A percentile compares a stretch with the other conserved stretches of the same genome.
phyloP scores from a whole-genome alignment of 2,797 vertebrate genomes.

The Hephaestus fuliginosus region DNA sequence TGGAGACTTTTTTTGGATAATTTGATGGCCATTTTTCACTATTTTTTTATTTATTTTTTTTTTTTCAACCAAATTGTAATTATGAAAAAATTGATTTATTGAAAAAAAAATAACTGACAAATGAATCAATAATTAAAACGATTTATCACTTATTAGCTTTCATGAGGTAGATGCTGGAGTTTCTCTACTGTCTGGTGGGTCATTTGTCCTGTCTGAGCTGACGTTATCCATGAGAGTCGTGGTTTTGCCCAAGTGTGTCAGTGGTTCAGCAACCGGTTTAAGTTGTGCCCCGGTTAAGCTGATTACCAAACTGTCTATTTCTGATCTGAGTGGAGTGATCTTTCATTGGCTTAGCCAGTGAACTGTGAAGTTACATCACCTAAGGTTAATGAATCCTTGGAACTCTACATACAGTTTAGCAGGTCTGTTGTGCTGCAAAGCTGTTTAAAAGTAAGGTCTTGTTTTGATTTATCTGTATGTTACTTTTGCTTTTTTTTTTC shows the following conservation, averaged over 20 bases:
- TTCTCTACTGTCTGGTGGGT: conserved; percentile 11
- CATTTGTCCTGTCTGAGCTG: conserved; percentile 8
- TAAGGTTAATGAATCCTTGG: conserved; percentile 60
- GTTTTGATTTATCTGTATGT: neutral
- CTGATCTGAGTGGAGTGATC: conserved; percentile 69
- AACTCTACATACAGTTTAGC: conserved; percentile 29
- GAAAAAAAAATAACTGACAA: neutral
- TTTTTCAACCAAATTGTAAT: neutral
- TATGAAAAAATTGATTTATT: neutral
- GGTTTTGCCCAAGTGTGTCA: conserved; percentile 73
- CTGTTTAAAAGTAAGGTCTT: neutral
- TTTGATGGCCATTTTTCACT: neutral
- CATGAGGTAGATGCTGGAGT: neutral
- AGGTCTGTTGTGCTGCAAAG: conserved; percentile 23
- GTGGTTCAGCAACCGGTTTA: conserved; percentile 60
- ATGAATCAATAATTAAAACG: rapidly evolving
- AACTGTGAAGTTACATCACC: conserved; percentile 64
- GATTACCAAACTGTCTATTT: conserved; percentile 80
- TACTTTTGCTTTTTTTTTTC: neutral
- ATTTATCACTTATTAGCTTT: neutral
- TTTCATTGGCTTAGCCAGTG: conserved; percentile 69
- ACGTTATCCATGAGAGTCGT: conserved; percentile 36
- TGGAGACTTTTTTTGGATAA: neutral
- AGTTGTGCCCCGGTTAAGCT: conserved; percentile 63
- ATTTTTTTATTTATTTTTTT: too few relatives aligned